Evolutionary conservation across 2,888 invertebrate genomes (phyloP).

Genomic region (Scrobipalpa costella): DNA sequence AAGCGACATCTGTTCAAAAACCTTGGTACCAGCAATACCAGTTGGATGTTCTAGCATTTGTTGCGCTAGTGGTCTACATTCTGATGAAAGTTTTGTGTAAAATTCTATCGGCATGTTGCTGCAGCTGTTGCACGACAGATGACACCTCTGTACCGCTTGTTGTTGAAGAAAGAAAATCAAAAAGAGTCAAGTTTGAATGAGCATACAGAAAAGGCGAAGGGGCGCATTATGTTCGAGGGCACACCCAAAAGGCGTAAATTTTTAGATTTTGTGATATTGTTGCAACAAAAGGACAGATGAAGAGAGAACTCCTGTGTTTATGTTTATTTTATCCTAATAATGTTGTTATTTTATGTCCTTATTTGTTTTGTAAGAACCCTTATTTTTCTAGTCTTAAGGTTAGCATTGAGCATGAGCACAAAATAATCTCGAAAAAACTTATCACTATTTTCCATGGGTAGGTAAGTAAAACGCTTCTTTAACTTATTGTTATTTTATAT

Average conservation of each 20-base stretch:
- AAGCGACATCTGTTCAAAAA: slow-evolving; percentile 55
- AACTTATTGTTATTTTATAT: too few relatives aligned
- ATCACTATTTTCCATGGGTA: too few relatives aligned
- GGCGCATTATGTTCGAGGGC: neutral
- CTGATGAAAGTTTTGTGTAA: slow-evolving; percentile 58
- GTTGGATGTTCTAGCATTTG: slow-evolving; percentile 66
- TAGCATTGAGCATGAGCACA: too few relatives aligned
- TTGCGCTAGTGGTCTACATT: slow-evolving; percentile 61
- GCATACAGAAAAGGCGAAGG: neutral
- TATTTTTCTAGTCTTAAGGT: too few relatives aligned
- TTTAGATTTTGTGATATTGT: neutral
- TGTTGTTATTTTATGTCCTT: too few relatives aligned
- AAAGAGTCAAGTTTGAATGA: slow-evolving; percentile 73
- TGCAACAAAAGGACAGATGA: too few relatives aligned
- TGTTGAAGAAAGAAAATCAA: slow-evolving; percentile 61
- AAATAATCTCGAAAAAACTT: too few relatives aligned
- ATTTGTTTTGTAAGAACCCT: too few relatives aligned
- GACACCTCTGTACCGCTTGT: slow-evolving; percentile 36
- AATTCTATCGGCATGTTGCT: slow-evolving; percentile 60
- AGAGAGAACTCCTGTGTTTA: too few relatives aligned
- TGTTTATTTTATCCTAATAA: too few relatives aligned
- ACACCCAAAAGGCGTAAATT: neutral
- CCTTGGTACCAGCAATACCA: slow-evolving; percentile 69
- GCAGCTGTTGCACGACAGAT: slow-evolving; percentile 51
- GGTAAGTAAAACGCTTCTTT: too few relatives aligned